A percentile compares a stretch with the other conserved stretches of the same genome.
These are phyloP conservation scores for Zygogramma bicolorata DNA, from an alignment of 2,888 invertebrate genomes.

Conservation along the genomic window DNA sequence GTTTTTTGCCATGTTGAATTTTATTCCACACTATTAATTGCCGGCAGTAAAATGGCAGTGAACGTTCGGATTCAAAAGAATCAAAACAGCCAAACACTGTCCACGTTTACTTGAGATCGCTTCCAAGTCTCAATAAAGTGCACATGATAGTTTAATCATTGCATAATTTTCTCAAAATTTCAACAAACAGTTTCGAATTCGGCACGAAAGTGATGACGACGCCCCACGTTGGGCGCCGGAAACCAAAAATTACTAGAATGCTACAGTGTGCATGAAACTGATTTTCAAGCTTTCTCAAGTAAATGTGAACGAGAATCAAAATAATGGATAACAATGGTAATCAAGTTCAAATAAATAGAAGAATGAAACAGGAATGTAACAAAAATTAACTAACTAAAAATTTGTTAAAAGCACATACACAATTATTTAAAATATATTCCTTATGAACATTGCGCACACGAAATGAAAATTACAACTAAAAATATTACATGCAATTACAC, in stretches of 20 bases:
- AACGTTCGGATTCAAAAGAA: slow-evolving; percentile 43
- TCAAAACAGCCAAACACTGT: slow-evolving; percentile 24
- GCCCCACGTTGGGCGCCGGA: not conserved
- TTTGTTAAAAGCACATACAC: slow-evolving; percentile 35
- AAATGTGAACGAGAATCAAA: not conserved
- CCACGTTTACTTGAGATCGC: not conserved
- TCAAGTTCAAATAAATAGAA: slow-evolving; percentile 35
- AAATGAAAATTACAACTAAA: slow-evolving; percentile 52
- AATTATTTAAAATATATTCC: slow-evolving; percentile 29
- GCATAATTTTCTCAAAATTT: too few species aligned
- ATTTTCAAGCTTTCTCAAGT: slow-evolving; percentile 9
- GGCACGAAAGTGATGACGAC: not conserved
- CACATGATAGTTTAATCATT: too few species aligned
- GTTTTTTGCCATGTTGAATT: slow-evolving; percentile 5
- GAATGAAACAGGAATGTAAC: slow-evolving; percentile 49
- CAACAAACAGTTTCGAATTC: not conserved
- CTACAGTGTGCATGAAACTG: not conserved
- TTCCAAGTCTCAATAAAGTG: not conserved
- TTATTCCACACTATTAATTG: slow-evolving; percentile 8
- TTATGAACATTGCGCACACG: slow-evolving; percentile 59
- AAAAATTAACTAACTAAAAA: slow-evolving; percentile 43
- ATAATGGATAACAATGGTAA: slow-evolving; percentile 23
- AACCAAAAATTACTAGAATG: not conserved
- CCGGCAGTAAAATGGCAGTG: slow-evolving; percentile 55
- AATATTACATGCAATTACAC: slow-evolving; percentile 49